These are phyloP conservation scores for Karalla daura DNA, from an alignment of 2,797 vertebrate species.

Conservation along the genomic window DNA sequence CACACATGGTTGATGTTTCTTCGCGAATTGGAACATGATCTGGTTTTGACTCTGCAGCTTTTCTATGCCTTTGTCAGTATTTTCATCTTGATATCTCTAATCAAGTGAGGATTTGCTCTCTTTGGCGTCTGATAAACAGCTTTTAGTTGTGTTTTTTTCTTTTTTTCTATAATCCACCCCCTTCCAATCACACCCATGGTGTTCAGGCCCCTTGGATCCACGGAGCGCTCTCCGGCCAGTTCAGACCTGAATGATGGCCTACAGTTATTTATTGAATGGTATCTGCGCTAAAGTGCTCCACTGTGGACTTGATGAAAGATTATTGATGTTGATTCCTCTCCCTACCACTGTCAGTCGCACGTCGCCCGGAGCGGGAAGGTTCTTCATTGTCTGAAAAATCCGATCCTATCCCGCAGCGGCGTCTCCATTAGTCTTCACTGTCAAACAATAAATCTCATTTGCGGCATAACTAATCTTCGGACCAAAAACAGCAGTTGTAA, in stretches of 20 bases:
- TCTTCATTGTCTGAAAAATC: conserved; percentile 85
- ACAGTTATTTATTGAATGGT: conserved; percentile 84
- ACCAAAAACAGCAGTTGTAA: conserved; percentile 63
- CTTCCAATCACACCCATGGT: too few species aligned
- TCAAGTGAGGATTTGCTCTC: too few species aligned
- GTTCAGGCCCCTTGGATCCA: conserved; percentile 30
- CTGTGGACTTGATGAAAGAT: conserved; percentile 85
- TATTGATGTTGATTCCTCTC: conserved; percentile 86
- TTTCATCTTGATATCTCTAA: too few species aligned
- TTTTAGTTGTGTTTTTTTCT: conserved; percentile 9
- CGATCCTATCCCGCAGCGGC: conserved; percentile 76
- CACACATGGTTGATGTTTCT: too few species aligned
- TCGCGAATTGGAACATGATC: too few species aligned
- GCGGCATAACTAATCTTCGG: conserved; percentile 77
- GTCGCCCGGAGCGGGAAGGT: conserved; percentile 76
- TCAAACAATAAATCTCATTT: conserved; percentile 82
- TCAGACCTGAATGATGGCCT: conserved; percentile 78
- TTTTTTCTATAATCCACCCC: too few species aligned
- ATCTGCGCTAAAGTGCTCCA: conserved; percentile 75
- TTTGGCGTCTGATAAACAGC: too few species aligned
- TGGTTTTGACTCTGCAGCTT: too few species aligned
- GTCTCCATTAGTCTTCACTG: conserved; percentile 73
- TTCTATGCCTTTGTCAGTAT: too few species aligned
- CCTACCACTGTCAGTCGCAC: conserved; percentile 76
- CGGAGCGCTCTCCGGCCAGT: conserved; percentile 53